Conservation (phyloP, 2,797 vertebrate species). For the Pristis pectinata region DNA sequence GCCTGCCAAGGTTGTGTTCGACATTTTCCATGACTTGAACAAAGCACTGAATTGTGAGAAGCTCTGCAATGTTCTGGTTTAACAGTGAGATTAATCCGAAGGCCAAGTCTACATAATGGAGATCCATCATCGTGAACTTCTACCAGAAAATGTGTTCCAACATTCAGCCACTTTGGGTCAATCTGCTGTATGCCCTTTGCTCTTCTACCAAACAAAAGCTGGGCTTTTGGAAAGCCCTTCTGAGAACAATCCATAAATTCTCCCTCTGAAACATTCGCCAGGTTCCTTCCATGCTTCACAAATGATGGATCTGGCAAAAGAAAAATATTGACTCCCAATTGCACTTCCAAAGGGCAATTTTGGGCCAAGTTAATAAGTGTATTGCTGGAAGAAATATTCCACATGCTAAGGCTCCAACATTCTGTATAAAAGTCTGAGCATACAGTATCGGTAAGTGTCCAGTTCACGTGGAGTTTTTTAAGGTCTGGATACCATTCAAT, state of each 20-base stretch:
- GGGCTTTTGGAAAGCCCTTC: slow-evolving; percentile 45
- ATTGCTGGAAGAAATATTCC: slow-evolving; percentile 40
- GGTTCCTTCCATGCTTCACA: slow-evolving; percentile 60
- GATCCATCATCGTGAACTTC: slow-evolving; percentile 55
- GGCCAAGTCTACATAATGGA: slow-evolving; percentile 60
- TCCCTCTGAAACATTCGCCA: slow-evolving; percentile 65
- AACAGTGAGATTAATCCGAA: slow-evolving; percentile 67
- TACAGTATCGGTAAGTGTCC: slow-evolving; percentile 61
- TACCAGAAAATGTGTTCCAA: slow-evolving; percentile 69
- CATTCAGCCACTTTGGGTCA: slow-evolving; percentile 60
- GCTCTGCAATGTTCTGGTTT: slow-evolving; percentile 64
- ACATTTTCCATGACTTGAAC: slow-evolving; percentile 70
- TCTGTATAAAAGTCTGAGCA: slow-evolving; percentile 55
- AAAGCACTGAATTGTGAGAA: slow-evolving; percentile 58
- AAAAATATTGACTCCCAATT: slow-evolving; percentile 65
- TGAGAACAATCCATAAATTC: slow-evolving; percentile 63
- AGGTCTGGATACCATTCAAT: slow-evolving; percentile 59
- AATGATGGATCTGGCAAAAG: slow-evolving; percentile 61
- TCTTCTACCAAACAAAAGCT: slow-evolving; percentile 57
- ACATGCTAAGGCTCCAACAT: slow-evolving; percentile 56
- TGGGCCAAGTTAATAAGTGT: slow-evolving; percentile 55
- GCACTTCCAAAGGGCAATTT: slow-evolving; percentile 73
- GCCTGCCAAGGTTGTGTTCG: slow-evolving; percentile 59
- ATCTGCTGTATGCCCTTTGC: slow-evolving; percentile 56
- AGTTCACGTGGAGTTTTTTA: slow-evolving; percentile 56